Evolutionary conservation across 2,888 invertebrate species (phyloP).

Genomic region (Encarsia formosa): DNA sequence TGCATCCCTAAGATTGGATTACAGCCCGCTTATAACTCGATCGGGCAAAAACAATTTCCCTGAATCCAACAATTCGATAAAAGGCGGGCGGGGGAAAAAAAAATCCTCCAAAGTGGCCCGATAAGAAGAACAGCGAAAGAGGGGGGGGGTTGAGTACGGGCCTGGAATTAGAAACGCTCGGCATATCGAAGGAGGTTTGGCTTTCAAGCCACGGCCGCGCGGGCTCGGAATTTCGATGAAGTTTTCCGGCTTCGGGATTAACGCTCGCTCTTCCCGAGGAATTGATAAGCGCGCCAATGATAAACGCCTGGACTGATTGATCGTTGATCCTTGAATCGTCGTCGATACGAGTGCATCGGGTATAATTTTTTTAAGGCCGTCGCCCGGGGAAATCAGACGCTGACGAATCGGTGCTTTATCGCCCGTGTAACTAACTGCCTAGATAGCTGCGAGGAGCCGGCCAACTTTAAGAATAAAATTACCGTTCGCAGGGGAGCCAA

Average conservation of each 20-base stretch:
- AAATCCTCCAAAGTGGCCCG: no score
- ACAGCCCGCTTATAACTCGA: no score
- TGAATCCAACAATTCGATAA: no score
- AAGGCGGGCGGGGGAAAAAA: no score
- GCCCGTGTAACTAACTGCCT: slow-evolving; percentile 29
- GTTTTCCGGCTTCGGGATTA: background rate
- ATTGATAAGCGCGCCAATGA: background rate
- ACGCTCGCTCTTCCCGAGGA: background rate
- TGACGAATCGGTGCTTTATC: slow-evolving; percentile 28
- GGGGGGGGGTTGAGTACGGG: no score
- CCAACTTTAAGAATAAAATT: slow-evolving; percentile 39
- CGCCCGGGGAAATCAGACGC: slow-evolving; percentile 28
- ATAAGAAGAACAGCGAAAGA: no score
- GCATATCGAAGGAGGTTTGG: slow-evolving; percentile 42
- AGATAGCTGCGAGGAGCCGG: slow-evolving; percentile 25
- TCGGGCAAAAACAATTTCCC: no score
- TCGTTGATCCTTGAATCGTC: background rate
- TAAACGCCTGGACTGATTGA: no score
- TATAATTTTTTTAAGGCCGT: slow-evolving; percentile 23
- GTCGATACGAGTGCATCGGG: background rate
- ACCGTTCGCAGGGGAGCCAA: slow-evolving; percentile 30
- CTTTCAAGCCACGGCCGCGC: slow-evolving; percentile 38
- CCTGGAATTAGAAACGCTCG: no score
- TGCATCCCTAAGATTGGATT: no score
- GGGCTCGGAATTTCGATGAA: slow-evolving; percentile 46